These are phyloP conservation scores for Leptinotarsa juncta DNA, from an alignment of 2,888 invertebrate genomes.

Conservation along the genomic window DNA sequence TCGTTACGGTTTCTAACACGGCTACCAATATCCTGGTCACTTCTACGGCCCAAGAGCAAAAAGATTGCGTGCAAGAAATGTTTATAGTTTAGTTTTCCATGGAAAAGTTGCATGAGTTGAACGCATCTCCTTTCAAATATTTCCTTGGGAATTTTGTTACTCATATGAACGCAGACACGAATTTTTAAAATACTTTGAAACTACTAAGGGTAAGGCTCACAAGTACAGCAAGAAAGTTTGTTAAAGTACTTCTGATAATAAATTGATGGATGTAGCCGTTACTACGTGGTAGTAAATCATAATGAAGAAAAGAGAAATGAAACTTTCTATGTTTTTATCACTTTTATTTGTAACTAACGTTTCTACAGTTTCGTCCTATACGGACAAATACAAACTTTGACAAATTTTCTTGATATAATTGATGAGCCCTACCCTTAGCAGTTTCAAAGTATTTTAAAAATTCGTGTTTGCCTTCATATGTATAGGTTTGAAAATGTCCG, in stretches of 20 bases:
- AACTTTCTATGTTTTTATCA: too few species aligned
- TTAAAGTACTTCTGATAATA: too few species aligned
- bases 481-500: too few species aligned
- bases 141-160: neutral
- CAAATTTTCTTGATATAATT: too few species aligned
- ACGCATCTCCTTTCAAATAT: neutral
- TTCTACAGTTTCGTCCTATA: too few species aligned
- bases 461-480: neutral
- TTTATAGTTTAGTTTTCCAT: slow-evolving; percentile 1
- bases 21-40: neutral
- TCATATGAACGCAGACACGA: neutral
- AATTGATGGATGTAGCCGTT: too few species aligned
- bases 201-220: neutral
- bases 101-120: neutral
- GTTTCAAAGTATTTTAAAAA: neutral
- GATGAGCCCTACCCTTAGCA: neutral
- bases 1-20: neutral
- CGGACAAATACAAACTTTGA: too few species aligned
- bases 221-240: too few species aligned
- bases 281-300: too few species aligned
- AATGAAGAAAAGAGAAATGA: too few species aligned
- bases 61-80: neutral
- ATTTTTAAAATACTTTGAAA: neutral
- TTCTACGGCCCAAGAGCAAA: neutral
- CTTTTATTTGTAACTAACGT: too few species aligned